A percentile compares a stretch with the other conserved stretches of the same genome.
phyloP scores from a whole-genome alignment of 2,888 invertebrate genomes.

The Hymenopus coronatus region DNA sequence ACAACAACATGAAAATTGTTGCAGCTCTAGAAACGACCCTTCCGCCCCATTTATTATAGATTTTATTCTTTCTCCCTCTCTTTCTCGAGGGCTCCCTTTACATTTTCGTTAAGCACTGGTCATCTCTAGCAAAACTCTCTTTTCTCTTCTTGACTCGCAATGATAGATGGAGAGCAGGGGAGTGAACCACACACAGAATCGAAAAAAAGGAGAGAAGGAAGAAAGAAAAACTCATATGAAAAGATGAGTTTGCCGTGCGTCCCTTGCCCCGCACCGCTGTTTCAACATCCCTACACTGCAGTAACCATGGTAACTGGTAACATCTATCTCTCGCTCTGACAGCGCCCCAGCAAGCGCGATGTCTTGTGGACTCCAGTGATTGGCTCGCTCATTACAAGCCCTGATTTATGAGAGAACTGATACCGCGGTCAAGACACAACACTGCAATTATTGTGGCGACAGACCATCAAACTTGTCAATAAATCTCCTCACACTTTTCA shows the following conservation, averaged over 20 bases:
- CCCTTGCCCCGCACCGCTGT: not conserved
- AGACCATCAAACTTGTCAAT: not conserved
- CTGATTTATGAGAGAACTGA: not conserved
- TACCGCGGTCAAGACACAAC: not conserved
- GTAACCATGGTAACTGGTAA: conserved; percentile 21
- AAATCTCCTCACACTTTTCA: too few species aligned
- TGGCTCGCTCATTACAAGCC: not conserved
- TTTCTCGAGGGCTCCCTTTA: not conserved
- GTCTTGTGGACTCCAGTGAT: conserved; percentile 10
- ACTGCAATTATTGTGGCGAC: not conserved
- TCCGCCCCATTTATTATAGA: not conserved
- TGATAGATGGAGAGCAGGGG: conserved; percentile 18
- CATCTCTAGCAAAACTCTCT: conserved; percentile 11
- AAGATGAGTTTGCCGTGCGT: not conserved
- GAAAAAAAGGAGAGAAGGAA: not conserved
- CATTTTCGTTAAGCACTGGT: conserved; percentile 7
- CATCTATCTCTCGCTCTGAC: conserved; percentile 25
- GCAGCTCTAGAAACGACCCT: not conserved
- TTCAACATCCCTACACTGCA: not conserved
- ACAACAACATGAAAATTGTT: not conserved
- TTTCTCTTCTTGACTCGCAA: conserved; percentile 5
- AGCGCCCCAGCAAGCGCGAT: conserved; percentile 2
- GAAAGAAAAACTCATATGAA: not conserved
- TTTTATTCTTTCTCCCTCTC: not conserved
- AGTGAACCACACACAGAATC: not conserved